Evolutionary conservation across 2,113 vertebrate species (phyloP).

Genomic region (Cygnus atratus): DNA sequence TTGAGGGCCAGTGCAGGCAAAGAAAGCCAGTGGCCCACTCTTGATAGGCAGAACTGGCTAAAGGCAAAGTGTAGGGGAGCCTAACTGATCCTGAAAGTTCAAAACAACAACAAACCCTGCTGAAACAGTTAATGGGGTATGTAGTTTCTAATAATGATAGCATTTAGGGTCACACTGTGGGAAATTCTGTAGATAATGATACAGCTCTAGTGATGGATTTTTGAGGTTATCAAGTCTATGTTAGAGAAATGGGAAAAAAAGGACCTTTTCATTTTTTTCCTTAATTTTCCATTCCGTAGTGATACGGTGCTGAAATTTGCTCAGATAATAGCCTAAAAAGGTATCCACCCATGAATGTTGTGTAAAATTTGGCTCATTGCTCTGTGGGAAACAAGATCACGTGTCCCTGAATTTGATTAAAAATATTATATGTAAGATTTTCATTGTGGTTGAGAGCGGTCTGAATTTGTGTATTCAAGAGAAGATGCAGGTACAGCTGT

Average conservation of each 20-base stretch:
- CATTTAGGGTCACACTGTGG: not conserved
- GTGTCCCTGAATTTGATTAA: not conserved
- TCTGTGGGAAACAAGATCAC: not conserved
- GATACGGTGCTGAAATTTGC: not conserved
- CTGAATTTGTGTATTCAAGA: not conserved
- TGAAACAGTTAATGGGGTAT: not conserved
- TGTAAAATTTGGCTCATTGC: not conserved
- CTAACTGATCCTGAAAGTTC: not conserved
- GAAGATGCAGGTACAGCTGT: slow-evolving; percentile 15
- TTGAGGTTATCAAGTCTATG: not conserved
- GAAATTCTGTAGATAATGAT: not conserved
- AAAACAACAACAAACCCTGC: not conserved
- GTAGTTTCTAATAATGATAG: not conserved
- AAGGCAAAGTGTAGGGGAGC: not conserved
- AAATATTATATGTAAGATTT: not conserved
- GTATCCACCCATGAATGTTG: not conserved
- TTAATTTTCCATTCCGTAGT: not conserved
- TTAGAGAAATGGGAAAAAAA: not conserved
- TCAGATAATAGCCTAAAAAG: not conserved
- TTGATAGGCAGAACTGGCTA: not conserved
- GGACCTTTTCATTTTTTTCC: not conserved
- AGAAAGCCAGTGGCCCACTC: not conserved
- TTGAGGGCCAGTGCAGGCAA: not conserved
- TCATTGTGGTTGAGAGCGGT: not conserved
- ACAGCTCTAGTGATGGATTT: not conserved